phyloP scores from a whole-genome alignment of 2,797 vertebrate species.

The Phalanger gymnotis region DNA sequence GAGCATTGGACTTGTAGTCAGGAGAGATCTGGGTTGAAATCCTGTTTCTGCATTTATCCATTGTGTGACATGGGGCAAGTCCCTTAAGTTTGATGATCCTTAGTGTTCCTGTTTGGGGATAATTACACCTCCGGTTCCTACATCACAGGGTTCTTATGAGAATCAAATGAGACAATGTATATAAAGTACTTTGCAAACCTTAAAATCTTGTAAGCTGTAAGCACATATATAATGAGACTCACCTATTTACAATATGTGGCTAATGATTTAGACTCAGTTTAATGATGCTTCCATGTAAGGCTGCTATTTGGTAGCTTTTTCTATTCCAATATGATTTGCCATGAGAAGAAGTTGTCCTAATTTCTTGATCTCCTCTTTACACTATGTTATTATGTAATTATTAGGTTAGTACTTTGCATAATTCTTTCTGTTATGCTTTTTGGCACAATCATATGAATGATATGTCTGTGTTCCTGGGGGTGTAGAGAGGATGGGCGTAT shows the following conservation, averaged over 20 bases:
- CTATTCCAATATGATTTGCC: neutral
- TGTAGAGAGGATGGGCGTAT: neutral
- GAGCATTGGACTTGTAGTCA: neutral
- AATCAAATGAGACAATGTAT: neutral
- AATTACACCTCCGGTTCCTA: neutral
- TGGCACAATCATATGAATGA: neutral
- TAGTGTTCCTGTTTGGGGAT: neutral
- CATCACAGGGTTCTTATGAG: neutral
- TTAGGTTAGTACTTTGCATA: neutral
- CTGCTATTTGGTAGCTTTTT: neutral
- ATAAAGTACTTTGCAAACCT: neutral
- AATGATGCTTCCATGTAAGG: neutral
- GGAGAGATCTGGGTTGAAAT: neutral
- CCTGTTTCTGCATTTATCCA: neutral
- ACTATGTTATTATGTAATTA: neutral
- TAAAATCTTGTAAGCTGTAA: neutral
- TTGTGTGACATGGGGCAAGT: neutral
- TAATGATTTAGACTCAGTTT: neutral
- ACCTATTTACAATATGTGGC: fast-evolving
- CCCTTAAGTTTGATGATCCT: neutral
- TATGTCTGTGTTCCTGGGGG: neutral
- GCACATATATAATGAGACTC: neutral
- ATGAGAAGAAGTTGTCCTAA: neutral
- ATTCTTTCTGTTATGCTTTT: neutral
- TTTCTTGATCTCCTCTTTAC: neutral